Evolutionary conservation across 2,797 vertebrate genomes (phyloP), one percentile per base, ranked within the genome.

Genomic region (Euthynnus affinis): DNA sequence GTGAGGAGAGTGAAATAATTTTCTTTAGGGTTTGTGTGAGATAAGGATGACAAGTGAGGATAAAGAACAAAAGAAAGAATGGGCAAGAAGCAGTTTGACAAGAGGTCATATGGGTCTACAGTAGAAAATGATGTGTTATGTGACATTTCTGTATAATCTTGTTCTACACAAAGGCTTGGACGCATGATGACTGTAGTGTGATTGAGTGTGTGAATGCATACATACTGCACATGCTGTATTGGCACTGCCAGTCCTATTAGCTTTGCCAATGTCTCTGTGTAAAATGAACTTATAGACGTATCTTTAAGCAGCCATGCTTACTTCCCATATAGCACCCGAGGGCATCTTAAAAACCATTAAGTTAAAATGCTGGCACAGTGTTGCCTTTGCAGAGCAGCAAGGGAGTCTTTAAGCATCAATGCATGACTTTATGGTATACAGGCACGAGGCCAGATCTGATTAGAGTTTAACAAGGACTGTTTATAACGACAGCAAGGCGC

Each of bases 301-400:
- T 86, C 76, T 78, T 58, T 67, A 57, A 79, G 75, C 57, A 82
- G 71, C 69, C 70, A 40, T 71, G 66, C 67, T 61, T 82, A 71
- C 73, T 72, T 78, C 71, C 25, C 46, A 6, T 46, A 89, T 51
- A 49, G 81, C 70, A 63, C 90, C 71, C 71, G 23, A 56, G 73
- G 74, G 86, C 67, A 81, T 87, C 52, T 23, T 90, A 81, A 87
- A 84, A 89, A 63, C 37, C 71, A 61, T 69, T 64, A 65, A 65
- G 74, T 74, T 89, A 82, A 89, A 82, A 84, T 87, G 79, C 68
- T 42, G 48, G 78, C 80, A 77, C 72, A 57, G 58, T 79, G 80
- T 64, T 76, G 76, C 72, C 70, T 85, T 70, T 86, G 70, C 75
- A 71, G 42, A 5, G 42, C 76, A 51, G 66, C 85, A 51, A 70